Evolutionary conservation across 2,888 invertebrate species (phyloP).

Genomic region (Rapana venosa): DNA sequence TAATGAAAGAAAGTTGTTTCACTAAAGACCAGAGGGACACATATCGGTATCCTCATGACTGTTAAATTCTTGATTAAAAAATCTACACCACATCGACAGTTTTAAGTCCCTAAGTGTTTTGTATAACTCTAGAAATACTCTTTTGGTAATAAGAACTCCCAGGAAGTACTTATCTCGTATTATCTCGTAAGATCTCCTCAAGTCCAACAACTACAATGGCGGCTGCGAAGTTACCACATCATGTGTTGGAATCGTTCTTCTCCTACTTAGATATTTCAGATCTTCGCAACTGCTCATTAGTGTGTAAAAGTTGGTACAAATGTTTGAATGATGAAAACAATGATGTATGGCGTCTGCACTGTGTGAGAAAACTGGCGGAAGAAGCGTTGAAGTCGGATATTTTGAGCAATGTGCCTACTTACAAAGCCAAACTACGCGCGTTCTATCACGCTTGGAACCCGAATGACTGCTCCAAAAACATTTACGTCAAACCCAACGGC

Average conservation of each 20-base stretch:
- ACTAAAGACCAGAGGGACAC: not conserved
- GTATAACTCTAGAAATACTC: not conserved
- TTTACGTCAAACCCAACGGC: conserved; percentile 96
- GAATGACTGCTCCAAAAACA: conserved; percentile 96
- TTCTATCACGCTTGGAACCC: conserved; percentile 98
- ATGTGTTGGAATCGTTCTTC: conserved; percentile 81
- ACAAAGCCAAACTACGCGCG: conserved; percentile 93
- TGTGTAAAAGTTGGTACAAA: conserved; percentile 95
- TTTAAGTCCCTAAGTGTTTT: not conserved
- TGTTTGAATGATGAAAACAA: conserved; percentile 95
- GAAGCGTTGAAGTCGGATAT: conserved; percentile 93
- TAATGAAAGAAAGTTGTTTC: conserved; percentile 14
- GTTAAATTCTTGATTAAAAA: not conserved
- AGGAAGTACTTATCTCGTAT: conserved; percentile 40
- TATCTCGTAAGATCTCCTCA: conserved; percentile 43
- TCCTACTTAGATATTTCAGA: conserved; percentile 93
- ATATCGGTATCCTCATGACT: not conserved
- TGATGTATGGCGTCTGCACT: conserved; percentile 95
- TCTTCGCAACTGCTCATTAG: conserved; percentile 91
- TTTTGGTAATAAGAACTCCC: not conserved
- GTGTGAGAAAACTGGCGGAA: conserved; percentile 90
- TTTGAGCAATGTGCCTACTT: conserved; percentile 90
- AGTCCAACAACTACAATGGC: conserved; percentile 61
- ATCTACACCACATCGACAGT: not conserved
- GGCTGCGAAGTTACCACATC: conserved; percentile 70